Evolutionary conservation across 2,113 vertebrate species (phyloP), one percentile per base, ranked within the genome.

Genomic region (Nothobranchius kuhntae): DNA sequence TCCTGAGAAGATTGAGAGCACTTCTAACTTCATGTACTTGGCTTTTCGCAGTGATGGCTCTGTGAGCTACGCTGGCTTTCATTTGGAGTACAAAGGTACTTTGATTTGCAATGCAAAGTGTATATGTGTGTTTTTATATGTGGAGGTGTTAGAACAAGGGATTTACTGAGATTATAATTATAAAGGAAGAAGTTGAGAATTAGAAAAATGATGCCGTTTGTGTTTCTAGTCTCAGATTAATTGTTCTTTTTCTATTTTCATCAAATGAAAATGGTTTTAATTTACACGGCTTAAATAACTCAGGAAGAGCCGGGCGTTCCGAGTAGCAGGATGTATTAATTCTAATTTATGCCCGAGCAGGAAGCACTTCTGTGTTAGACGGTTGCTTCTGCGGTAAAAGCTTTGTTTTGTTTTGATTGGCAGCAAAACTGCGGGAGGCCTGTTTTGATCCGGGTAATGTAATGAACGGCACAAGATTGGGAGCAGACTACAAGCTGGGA

Each of bases 391-490:
- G 21, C 61, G 65, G 15, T 76, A 61, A 84, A 80, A 58, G 17
- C 55, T 67, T 54, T 82, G 30, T 76, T 61, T 61, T 67, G 2
- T 30, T 55, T 73, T 70, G 65, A 82, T 63, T 83, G 69, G n/a
- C 81, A 99, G 98, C 97, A 76, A 99, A 99, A 81, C 94, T 99
- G 36, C 95, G 98, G 63, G 98, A 99, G 78, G 97, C 98, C 2
- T 99, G 98, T 78, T 99, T 99, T 91, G 97, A 99, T 89, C 97
- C 97, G 26, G 98, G 98, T 65, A 98, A 94, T 76, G 95, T 98
- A 88, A 98, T 98, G 96, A 99, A 99, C 84, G 96, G 98, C 61
- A 97, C 96, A 10, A 93, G 96, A 79, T 93, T 99, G 78, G 98
- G 98, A 68, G 92, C 94, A 78, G 98, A 99, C 93, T 98, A 98